Evolutionary conservation across 2,888 invertebrate genomes (phyloP).

Genomic region (Heliconius charithonia): DNA sequence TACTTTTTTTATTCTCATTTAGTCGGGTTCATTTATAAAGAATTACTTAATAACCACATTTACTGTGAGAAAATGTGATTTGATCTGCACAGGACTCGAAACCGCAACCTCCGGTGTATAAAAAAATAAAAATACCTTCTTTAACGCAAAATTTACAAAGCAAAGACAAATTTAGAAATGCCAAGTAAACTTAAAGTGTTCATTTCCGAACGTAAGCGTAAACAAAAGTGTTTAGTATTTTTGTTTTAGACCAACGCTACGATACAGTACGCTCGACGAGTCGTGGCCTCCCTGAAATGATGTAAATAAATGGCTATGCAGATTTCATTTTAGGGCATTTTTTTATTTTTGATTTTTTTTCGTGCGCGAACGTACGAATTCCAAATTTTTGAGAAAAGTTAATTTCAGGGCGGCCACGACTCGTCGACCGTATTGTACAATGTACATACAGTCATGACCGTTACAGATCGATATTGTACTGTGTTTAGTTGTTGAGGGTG

Average conservation of each 20-base stretch:
- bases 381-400: too few species aligned
- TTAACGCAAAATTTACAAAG: not conserved
- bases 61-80: constrained; percentile 30
- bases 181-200: constrained; percentile 15
- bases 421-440: too few species aligned
- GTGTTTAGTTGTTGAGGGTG: constrained; percentile 38
- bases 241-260: constrained; percentile 2
- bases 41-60: not conserved
- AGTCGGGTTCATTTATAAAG: not conserved
- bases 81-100: constrained; percentile 19
- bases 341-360: too few species aligned
- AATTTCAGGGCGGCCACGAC: too few species aligned
- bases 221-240: not conserved
- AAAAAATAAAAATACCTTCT: not conserved
- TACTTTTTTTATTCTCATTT: not conserved
- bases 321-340: too few species aligned
- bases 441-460: constrained; percentile 29
- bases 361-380: too few species aligned
- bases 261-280: too few species aligned
- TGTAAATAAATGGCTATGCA: too few species aligned
- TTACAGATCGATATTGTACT: constrained; percentile 43
- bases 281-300: too few species aligned
- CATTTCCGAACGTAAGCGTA: constrained; percentile 22
- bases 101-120: constrained; percentile 9
- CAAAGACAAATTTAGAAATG: constrained; percentile 14